Percentiles rank a stretch among this genome's conserved stretches.
Evolutionary conservation across 2,888 invertebrate genomes (phyloP).

Genomic region (Phaonia tiefii): DNA sequence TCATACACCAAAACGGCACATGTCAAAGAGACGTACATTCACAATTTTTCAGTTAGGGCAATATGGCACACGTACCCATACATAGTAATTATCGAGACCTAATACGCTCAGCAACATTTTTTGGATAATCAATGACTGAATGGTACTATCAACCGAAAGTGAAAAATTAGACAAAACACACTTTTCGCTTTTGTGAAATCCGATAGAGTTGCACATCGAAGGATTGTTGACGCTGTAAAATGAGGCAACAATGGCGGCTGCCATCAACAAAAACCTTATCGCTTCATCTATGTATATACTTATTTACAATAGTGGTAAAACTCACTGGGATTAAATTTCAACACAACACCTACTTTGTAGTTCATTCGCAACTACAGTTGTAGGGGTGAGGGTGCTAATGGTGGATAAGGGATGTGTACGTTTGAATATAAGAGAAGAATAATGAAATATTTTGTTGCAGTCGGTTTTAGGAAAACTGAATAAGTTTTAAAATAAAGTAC

Average conservation of each 20-base stretch:
- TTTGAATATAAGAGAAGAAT: neutral
- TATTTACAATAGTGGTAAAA: constrained; percentile 49
- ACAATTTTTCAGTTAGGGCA: too few relatives aligned
- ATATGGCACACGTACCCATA: constrained; percentile 35
- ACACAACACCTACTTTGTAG: constrained; percentile 8
- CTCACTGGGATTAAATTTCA: constrained; percentile 39
- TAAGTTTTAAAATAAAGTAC: neutral
- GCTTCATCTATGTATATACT: too few relatives aligned
- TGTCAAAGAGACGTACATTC: constrained; percentile 26
- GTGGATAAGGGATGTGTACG: constrained; percentile 17
- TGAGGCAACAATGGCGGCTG: too few relatives aligned
- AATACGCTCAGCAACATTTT: constrained; percentile 33
- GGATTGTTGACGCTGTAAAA: too few relatives aligned
- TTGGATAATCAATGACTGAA: constrained; percentile 27
- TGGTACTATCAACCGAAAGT: constrained; percentile 5
- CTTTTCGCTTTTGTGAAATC: too few relatives aligned
- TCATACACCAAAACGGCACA: constrained; percentile 45
- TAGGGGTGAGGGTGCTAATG: neutral
- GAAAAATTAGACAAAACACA: constrained; percentile 44
- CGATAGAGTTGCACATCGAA: neutral
- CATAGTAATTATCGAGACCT: too few relatives aligned
- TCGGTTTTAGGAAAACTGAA: neutral
- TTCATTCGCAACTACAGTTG: neutral
- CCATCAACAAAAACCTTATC: neutral
- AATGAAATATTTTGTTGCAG: too few relatives aligned